Conservation (phyloP, 2,797 vertebrate species). For the Arnoldichthys spilopterus region DNA sequence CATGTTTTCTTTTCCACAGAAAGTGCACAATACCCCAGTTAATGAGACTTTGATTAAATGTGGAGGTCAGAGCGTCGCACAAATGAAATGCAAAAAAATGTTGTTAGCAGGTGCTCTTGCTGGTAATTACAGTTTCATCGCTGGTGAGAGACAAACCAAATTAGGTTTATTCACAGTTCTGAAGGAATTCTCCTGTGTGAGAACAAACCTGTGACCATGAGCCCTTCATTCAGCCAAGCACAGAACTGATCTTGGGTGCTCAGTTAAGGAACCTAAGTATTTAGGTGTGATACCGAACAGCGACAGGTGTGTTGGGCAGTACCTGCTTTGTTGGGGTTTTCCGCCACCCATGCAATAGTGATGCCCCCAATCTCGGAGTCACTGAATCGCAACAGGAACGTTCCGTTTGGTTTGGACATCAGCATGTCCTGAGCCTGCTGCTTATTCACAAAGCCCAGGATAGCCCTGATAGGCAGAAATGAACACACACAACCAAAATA, state of each 20-base stretch:
- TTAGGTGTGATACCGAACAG: background rate
- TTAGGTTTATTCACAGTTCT: background rate
- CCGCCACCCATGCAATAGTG: conserved; percentile 95
- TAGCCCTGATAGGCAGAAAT: conserved; percentile 80
- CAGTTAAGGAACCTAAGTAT: background rate
- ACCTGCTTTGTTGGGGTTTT: conserved; percentile 84
- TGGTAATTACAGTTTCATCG: too few species aligned
- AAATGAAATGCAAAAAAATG: background rate
- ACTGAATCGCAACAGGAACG: conserved; percentile 94
- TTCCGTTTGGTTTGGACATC: conserved; percentile 94
- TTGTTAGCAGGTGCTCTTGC: background rate
- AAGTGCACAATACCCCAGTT: too few species aligned
- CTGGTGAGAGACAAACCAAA: too few species aligned
- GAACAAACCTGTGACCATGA: background rate
- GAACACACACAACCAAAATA: conserved; percentile 16
- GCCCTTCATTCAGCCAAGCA: background rate
- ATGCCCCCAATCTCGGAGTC: conserved; percentile 97
- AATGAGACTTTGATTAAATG: background rate
- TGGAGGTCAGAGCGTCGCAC: background rate
- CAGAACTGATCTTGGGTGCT: background rate
- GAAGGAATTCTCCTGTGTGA: background rate
- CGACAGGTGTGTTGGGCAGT: background rate
- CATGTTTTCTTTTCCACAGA: too few species aligned
- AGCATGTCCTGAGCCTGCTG: conserved; percentile 95
- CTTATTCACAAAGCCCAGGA: conserved; percentile 95